These are phyloP conservation scores for Podarcis cretensis DNA, from an alignment of 2,113 vertebrate genomes.

Conservation along the genomic window DNA sequence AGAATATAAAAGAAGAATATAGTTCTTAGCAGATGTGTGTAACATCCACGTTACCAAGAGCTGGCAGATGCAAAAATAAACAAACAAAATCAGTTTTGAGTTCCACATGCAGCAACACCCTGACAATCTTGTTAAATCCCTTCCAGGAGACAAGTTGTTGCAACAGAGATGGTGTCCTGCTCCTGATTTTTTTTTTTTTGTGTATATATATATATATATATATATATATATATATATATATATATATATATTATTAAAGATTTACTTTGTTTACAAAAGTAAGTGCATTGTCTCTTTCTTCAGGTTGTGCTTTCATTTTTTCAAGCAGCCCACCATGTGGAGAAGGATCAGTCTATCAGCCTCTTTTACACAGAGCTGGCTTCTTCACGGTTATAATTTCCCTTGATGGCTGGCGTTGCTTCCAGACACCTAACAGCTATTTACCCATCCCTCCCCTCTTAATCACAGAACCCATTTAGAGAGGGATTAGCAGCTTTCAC, in stretches of 20 bases:
- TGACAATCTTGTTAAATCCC: neutral
- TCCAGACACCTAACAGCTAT: slow-evolving; percentile 40
- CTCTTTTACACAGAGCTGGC: neutral
- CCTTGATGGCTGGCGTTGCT: slow-evolving; percentile 12
- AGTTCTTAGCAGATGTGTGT: neutral
- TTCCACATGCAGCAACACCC: neutral
- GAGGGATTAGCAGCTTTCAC: slow-evolving; percentile 42
- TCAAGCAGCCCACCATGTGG: neutral
- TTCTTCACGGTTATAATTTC: slow-evolving; percentile 35
- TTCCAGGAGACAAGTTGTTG: neutral
- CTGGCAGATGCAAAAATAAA: neutral
- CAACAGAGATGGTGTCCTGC: neutral
- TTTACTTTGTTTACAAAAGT: too few relatives aligned
- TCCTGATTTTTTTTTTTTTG: neutral
- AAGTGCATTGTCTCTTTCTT: neutral
- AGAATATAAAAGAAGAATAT: neutral
- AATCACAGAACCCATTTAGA: slow-evolving; percentile 47
- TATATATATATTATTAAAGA: too few relatives aligned
- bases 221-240: too few relatives aligned
- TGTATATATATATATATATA: too few relatives aligned
- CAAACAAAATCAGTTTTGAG: neutral
- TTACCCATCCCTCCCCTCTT: slow-evolving; percentile 35
- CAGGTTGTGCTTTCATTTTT: neutral
- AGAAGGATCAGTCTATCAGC: neutral
- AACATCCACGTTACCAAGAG: neutral